These are phyloP conservation scores for Drosophila triauraria DNA, from an alignment of 1,140 invertebrate species.

Conservation along the genomic window DNA sequence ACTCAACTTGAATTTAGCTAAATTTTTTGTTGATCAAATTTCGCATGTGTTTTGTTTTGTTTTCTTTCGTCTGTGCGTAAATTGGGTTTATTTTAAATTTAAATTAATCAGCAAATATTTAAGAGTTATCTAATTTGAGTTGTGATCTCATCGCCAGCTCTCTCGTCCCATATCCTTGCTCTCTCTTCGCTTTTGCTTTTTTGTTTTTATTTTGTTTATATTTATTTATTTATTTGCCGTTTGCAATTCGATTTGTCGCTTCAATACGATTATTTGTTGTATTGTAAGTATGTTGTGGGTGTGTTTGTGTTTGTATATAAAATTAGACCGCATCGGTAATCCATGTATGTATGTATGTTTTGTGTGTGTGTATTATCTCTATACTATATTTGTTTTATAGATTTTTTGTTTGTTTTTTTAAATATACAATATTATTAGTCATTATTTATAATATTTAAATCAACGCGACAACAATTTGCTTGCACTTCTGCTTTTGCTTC, in stretches of 20 bases:
- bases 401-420: constrained; percentile 32
- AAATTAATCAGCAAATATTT: constrained; percentile 51
- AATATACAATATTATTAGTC: constrained; percentile 62
- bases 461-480: constrained; percentile 54
- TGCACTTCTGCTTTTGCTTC: constrained; percentile 3
- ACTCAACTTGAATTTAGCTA: constrained; percentile 73
- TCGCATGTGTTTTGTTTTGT: constrained; percentile 19
- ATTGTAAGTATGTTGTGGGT: constrained; percentile 3
- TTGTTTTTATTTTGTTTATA: constrained; percentile 14
- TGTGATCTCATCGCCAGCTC: constrained; percentile 29
- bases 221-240: constrained; percentile 43
- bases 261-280: constrained; percentile 8
- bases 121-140: constrained; percentile 41
- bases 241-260: constrained; percentile 48
- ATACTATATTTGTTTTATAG: constrained; percentile 60
- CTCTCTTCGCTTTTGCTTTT: background rate
- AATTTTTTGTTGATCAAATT: constrained; percentile 61
- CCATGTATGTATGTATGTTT: constrained; percentile 27
- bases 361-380: constrained; percentile 42
- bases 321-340: constrained; percentile 47
- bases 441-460: constrained; percentile 41
- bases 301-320: constrained; percentile 26
- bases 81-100: constrained; percentile 42
- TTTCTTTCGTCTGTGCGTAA: constrained; percentile 49
- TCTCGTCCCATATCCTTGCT: background rate